phyloP scores from a whole-genome alignment of 2,888 invertebrate species.

The Cistogaster globosa region DNA sequence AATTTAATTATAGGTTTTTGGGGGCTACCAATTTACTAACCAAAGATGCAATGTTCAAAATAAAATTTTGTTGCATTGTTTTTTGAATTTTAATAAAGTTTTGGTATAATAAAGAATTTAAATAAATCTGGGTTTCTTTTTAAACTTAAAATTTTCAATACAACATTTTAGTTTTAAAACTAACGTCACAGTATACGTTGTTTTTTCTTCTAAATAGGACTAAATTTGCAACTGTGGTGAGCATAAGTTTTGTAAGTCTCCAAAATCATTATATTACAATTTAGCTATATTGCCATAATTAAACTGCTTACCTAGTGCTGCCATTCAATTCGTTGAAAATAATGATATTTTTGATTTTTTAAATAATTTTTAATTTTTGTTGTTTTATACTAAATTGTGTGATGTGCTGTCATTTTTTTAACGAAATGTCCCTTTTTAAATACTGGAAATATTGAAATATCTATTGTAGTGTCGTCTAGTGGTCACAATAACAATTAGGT shows the following conservation, averaged over 20 bases:
- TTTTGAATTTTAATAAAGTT: constrained; percentile 60
- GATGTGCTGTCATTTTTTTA: no score
- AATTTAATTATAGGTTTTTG: constrained; percentile 34
- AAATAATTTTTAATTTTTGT: no score
- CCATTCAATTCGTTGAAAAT: constrained; percentile 18
- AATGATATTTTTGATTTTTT: no score
- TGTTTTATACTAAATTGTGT: no score
- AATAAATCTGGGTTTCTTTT: constrained; percentile 46
- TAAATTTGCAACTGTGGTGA: constrained; percentile 34
- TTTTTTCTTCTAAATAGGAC: constrained; percentile 40
- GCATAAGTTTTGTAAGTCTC: constrained; percentile 19
- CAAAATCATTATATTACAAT: constrained; percentile 27
- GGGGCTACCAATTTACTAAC: constrained; percentile 32
- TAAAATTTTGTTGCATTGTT: constrained; percentile 64
- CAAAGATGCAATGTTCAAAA: constrained; percentile 49
- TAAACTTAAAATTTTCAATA: no score
- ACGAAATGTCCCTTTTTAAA: no score
- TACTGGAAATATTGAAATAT: no score
- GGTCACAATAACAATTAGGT: no score
- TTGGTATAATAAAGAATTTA: constrained; percentile 44
- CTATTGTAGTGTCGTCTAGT: no score
- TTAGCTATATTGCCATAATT: constrained; percentile 22
- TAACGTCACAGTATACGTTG: constrained; percentile 16
- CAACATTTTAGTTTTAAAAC: neutral
- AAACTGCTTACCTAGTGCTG: constrained; percentile 33